Evolutionary conservation across 2,797 vertebrate genomes (phyloP), one percentile per base, ranked within the genome.

Genomic region (Manis javanica): DNA sequence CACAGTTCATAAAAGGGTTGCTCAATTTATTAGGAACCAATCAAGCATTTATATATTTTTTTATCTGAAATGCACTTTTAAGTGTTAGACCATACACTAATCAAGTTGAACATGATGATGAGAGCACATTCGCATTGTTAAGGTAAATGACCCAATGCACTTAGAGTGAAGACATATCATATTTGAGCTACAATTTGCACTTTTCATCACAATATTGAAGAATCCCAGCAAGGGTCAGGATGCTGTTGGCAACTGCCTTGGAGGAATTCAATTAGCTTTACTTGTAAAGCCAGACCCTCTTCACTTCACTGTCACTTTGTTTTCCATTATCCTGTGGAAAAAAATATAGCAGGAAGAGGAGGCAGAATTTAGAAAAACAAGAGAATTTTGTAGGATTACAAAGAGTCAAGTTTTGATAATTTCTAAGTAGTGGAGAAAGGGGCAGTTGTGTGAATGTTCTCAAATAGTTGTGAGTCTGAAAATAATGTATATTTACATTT

Each of bases 1-100:
- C 0, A n/a, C 96, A 98, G 97, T 98, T 99, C 98, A 98, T 98
- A 98, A 98, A 74, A 26, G 84, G 87, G 31, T 97, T 98, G 98
- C 98, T 98, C 98, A 97, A 97, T 98, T 98, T 99, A 98, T 99
- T 99, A 98, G 98, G 98, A 98, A 96, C 98, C 98, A 98, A 98
- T 98, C 98, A 98, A 98, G 98, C 98, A 98, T 98, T 98, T 98
- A 98, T 98, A 98, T 97, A 93, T 98, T 98, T 98, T 98, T 98
- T 98, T 97, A 96, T 98, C 93, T 98, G 98, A 98, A 99, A 98
- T 98, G 97, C 98, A 98, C 98, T 99, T 98, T 98, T 98, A 98
- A 98, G 98, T 98, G 98, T 98, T 98, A 98, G 98, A 97, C 98
- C 98, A 98, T 98, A 98, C 98, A 97, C 98, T 99, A 99, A 99